Base-by-base conservation (phyloP, 2,888 invertebrate genomes). In the Thelaira solivaga region DNA sequence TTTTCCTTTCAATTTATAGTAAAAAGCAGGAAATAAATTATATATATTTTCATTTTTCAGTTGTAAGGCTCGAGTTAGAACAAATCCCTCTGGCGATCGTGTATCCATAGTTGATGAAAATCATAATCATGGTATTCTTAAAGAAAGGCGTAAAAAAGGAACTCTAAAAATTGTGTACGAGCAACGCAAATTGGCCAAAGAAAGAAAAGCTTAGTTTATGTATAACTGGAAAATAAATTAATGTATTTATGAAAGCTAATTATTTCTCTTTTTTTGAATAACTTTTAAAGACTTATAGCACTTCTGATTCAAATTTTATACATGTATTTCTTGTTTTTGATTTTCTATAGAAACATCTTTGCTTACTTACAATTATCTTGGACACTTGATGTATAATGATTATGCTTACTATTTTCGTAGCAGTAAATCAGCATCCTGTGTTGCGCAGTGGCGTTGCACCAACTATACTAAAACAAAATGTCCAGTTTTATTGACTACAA, bases 381-480 rank as follows among this genome's bases (percentile, higher is more conserved):
- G 89, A 0, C 86, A 88, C 45, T 81, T 89, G 57, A 83, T 89
- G 3, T 83, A 86, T 71, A 75, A 85, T 5, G 84, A 84, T n/a
- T 82, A 84, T 69, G 82, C 84, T 0, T 89, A 82, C 65, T 83
- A 84, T 18, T 82, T 85, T 7, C 83, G 85, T 31, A 80, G 83
- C 2, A 80, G 82, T 31, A 85, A 85, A 41, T 84, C 84, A 8
- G 57, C 71, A 0, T 82, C 84, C 2, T 86, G 84, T 45, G 68
- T 83, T 20, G 85, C 86, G 2, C 80, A 85, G 41, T 89, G 89
- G 88, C 86, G 87, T 2, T 89, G 89, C 74, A 81, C 82, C 0
- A 82, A 80, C 10, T 85, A 87, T 39, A 82, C 82, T 18, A 87
- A 85, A 76, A 75, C 76, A 1, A 84, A 83, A 43, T 89, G 89